Percentiles rank a stretch among this genome's conserved stretches.
These are phyloP conservation scores for Formicarius rufipectus DNA, from an alignment of 2,113 vertebrate species.

Conservation along the genomic window DNA sequence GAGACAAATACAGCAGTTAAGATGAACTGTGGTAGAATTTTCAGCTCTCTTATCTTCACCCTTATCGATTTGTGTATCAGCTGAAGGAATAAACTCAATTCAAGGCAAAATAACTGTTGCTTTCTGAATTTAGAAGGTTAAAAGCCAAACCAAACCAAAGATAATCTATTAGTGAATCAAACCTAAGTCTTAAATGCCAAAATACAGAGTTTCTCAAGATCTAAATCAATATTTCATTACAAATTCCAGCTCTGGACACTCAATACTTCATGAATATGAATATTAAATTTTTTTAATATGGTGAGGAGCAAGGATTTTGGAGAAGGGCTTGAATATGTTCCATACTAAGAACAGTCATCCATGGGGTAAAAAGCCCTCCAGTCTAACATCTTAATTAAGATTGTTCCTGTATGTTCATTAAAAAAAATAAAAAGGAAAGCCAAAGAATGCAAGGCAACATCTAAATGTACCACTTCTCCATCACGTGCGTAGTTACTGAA, in stretches of 20 bases:
- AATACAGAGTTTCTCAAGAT: neutral
- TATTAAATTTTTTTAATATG: neutral
- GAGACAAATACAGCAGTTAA: conserved; percentile 71
- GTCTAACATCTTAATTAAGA: neutral
- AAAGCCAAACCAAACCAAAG: neutral
- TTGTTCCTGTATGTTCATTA: neutral
- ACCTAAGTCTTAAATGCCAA: neutral
- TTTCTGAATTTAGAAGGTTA: neutral
- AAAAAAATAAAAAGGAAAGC: neutral
- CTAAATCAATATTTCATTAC: neutral
- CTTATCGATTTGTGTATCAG: conserved; percentile 68
- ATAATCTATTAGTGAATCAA: neutral
- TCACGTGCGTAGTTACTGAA: neutral
- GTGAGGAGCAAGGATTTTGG: neutral
- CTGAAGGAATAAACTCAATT: conserved; percentile 45
- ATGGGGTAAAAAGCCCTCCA: neutral
- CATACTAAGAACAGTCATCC: neutral
- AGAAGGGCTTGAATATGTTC: neutral
- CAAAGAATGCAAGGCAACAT: neutral
- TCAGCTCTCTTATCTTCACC: conserved; percentile 56
- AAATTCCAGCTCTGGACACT: neutral
- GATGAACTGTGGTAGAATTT: conserved; percentile 69
- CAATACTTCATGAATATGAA: neutral
- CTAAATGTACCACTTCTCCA: neutral
- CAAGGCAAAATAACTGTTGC: conserved; percentile 44